phyloP scores from a whole-genome alignment of 2,888 invertebrate species.

The Watsonalla binaria region DNA sequence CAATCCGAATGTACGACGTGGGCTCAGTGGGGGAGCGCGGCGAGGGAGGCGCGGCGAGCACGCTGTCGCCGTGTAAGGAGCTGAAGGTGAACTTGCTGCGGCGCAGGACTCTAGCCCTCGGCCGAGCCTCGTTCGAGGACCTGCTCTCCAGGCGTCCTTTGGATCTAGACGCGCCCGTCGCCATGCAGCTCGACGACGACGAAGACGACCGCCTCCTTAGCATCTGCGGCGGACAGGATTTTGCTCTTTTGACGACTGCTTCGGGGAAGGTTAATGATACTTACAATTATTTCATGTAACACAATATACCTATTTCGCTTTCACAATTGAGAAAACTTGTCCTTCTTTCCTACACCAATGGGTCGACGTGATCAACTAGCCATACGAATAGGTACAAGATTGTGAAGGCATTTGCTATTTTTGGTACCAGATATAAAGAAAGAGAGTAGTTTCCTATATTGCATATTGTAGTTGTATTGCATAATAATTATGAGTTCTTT shows the following conservation, averaged over 20 bases:
- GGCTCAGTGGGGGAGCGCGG: conserved; percentile 33
- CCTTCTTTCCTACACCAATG: too few relatives aligned
- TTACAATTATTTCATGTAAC: too few relatives aligned
- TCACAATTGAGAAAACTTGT: too few relatives aligned
- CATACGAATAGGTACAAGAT: too few relatives aligned
- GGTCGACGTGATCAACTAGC: too few relatives aligned
- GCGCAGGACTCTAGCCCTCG: conserved; percentile 56
- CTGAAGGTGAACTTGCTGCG: conserved; percentile 58
- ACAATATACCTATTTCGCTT: too few relatives aligned
- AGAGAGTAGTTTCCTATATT: background rate
- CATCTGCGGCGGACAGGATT: conserved; percentile 93
- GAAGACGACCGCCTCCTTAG: conserved; percentile 89
- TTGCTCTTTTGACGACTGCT: conserved; percentile 89
- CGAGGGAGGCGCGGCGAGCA: conserved; percentile 33
- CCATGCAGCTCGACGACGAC: conserved; percentile 77
- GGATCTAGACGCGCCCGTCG: conserved; percentile 72
- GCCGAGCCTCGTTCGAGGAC: conserved; percentile 63
- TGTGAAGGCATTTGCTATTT: too few relatives aligned
- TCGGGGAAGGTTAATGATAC: conserved; percentile 88
- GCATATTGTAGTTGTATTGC: background rate
- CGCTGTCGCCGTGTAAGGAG: conserved; percentile 47
- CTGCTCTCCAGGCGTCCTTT: conserved; percentile 38
- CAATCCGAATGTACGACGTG: conserved; percentile 59
- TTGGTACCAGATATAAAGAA: background rate
- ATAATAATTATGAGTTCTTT: background rate